Evolutionary conservation across 2,888 invertebrate species (phyloP).

Genomic region (Baronia brevicornis): DNA sequence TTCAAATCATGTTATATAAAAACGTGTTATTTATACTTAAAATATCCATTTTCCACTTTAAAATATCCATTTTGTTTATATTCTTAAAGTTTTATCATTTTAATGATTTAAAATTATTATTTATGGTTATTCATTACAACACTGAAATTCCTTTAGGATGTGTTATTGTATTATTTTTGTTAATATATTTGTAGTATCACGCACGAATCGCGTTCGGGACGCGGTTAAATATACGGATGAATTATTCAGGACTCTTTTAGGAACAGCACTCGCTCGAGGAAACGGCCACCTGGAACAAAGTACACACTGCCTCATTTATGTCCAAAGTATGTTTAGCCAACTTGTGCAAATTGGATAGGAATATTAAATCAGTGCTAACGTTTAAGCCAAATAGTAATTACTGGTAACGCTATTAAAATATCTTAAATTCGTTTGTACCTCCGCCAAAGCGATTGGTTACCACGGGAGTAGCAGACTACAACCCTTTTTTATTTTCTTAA

Average conservation of each 20-base stretch:
- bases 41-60: too few relatives aligned
- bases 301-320: conserved; percentile 57
- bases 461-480: too few relatives aligned
- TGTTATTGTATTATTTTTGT: conserved; percentile 35
- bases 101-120: neutral
- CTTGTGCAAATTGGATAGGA: conserved; percentile 33
- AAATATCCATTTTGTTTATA: too few relatives aligned
- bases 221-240: conserved; percentile 64
- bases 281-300: conserved; percentile 66
- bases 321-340: conserved; percentile 42
- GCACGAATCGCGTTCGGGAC: conserved; percentile 35
- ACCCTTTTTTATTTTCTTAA: too few relatives aligned
- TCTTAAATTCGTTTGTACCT: too few relatives aligned
- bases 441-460: too few relatives aligned
- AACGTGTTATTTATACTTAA: too few relatives aligned
- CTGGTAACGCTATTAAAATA: conserved; percentile 41
- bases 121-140: neutral
- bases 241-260: conserved; percentile 69
- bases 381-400: conserved; percentile 17
- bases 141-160: conserved; percentile 11
- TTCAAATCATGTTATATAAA: too few relatives aligned
- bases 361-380: conserved; percentile 29
- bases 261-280: conserved; percentile 42
- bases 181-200: conserved; percentile 33
- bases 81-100: too few relatives aligned